Base-by-base conservation (phyloP, 2,888 invertebrate genomes). In the Aethes cnicana region DNA sequence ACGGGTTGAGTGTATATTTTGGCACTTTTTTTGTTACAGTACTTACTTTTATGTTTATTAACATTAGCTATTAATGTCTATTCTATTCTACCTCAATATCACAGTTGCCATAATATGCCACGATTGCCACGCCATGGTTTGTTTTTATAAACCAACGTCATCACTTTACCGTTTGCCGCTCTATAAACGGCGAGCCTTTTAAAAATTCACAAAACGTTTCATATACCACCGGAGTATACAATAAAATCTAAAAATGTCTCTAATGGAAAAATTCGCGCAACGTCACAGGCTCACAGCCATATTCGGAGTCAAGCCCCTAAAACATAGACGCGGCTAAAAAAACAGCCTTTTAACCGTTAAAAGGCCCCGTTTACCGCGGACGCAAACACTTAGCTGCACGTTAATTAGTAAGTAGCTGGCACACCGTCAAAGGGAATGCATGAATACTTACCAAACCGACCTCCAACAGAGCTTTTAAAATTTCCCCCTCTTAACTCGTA, bases 351-450 rank as follows among this genome's bases (percentile, higher is more conserved):
- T 79, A 85, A 85, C 81, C 79, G 84, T 78, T 89, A 88, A 89
- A 88, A 88, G 88, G 87, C 77, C n/a, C 80, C 88, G 89, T 86
- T 89, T 88, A 89, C 81, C 82, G 85, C 78, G 86, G 85, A 87
- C 87, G 83, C 85, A 88, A 88, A 89, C 89, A 89, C 87, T 89
- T 89, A 88, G 80, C 81, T 78, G 72, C 79, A 74, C 77, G 79
- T 88, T 89, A 89, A 89, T 89, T 89, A 88, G 78, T 87, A 89
- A 88, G 88, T 87, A 88, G 87, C 84, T 73, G 74, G 74, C 76
- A 80, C 85, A 77, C 68, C 82, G 83, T 87, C 87, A 90, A 90
- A 90, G 90, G 82, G 90, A 90, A 90, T 90, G 85, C 81, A 84
- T 87, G 89, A 89, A 86, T 88, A 88, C 88, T 87, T 84, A 69